A percentile compares a stretch with the other conserved stretches of the same genome.
phyloP scores from a whole-genome alignment of 2,113 vertebrate species.

The Pluvialis apricaria region DNA sequence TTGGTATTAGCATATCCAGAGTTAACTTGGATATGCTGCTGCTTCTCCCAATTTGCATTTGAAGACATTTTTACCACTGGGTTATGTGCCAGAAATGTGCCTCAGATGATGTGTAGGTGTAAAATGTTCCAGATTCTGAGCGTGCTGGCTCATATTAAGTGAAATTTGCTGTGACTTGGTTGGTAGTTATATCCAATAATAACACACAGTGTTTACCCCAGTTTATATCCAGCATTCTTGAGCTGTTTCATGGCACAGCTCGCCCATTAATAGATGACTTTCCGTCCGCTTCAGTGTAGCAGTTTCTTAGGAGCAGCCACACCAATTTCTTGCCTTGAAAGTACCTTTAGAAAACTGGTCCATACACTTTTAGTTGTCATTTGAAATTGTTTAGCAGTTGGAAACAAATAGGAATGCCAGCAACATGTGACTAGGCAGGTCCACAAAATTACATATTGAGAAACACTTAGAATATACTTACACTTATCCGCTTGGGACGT shows the following conservation, averaged over 20 bases:
- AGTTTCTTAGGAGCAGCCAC: not conserved
- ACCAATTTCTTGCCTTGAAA: not conserved
- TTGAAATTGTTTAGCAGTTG: not conserved
- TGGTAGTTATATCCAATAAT: not conserved
- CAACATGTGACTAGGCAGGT: not conserved
- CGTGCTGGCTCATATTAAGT: not conserved
- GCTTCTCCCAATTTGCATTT: not conserved
- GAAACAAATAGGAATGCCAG: not conserved
- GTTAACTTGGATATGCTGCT: not conserved
- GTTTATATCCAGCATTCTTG: not conserved
- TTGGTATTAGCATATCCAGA: not conserved
- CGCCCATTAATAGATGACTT: not conserved
- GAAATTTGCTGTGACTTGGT: not conserved
- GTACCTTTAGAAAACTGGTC: not conserved
- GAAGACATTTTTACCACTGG: not conserved
- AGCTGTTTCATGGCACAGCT: not conserved
- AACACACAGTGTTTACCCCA: accelerated
- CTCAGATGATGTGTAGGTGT: not conserved
- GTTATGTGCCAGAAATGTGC: not conserved
- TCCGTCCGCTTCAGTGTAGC: not conserved
- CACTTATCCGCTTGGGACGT: not conserved
- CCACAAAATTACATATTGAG: not conserved
- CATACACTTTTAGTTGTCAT: not conserved
- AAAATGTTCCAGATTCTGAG: not conserved
- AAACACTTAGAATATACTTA: slow-evolving; percentile 5